A percentile compares a stretch with the other conserved stretches of the same genome.
These are phyloP conservation scores for Laothoe populi DNA, from an alignment of 2,888 invertebrate genomes.

Conservation along the genomic window DNA sequence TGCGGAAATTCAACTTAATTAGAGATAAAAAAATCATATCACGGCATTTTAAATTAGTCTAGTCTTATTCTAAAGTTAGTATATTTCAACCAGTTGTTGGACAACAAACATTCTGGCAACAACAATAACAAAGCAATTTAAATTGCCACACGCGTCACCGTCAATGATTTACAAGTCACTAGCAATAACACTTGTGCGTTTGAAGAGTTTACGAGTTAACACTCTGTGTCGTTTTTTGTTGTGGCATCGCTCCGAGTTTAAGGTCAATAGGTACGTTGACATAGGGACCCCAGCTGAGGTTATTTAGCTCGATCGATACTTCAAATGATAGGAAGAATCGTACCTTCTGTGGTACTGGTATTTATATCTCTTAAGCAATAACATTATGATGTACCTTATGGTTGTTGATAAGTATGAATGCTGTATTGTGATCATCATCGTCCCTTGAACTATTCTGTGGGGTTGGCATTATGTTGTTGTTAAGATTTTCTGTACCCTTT, in stretches of 20 bases:
- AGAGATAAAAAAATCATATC: too few species aligned
- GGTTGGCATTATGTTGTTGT: background rate
- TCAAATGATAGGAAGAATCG: conserved; percentile 28
- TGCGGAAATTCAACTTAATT: too few species aligned
- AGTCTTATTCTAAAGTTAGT: too few species aligned
- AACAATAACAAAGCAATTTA: conserved; percentile 8
- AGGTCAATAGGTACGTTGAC: conserved; percentile 64
- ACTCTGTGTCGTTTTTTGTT: conserved; percentile 24
- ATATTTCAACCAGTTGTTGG: background rate
- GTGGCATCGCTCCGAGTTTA: conserved; percentile 28
- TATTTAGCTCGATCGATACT: conserved; percentile 36
- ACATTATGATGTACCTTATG: background rate
- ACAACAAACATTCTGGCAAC: background rate
- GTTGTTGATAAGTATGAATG: background rate
- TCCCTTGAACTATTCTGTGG: background rate
- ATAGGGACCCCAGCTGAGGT: conserved; percentile 36
- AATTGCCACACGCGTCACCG: conserved; percentile 8
- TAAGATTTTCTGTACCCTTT: too few species aligned
- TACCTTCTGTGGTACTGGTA: conserved; percentile 19
- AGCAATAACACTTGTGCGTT: conserved; percentile 14
- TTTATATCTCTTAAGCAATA: background rate
- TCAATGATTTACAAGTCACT: conserved; percentile 20
- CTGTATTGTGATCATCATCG: background rate
- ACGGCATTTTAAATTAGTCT: too few species aligned
- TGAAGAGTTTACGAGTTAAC: conserved; percentile 14